Evolutionary conservation across 2,888 invertebrate genomes (phyloP).

Genomic region (Mythimna loreyi): DNA sequence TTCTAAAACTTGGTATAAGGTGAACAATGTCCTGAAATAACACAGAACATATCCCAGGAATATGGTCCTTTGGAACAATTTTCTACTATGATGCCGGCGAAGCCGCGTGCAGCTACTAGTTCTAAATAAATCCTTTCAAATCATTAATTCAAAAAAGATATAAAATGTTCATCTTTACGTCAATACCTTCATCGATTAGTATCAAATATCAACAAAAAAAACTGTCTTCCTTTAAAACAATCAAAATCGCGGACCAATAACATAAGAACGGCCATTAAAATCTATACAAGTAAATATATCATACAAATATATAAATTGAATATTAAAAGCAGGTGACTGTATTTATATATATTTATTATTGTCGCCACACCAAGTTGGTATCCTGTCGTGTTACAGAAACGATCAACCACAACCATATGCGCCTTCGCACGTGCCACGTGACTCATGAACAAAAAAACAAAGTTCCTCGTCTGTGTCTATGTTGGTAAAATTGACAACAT

Average conservation of each 20-base stretch:
- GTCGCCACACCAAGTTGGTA: slow-evolving; percentile 42
- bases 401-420: slow-evolving; percentile 57
- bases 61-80: too few relatives aligned
- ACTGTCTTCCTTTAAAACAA: slow-evolving; percentile 12
- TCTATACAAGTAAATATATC: slow-evolving; percentile 32
- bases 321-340: slow-evolving; percentile 53
- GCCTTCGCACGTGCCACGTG: slow-evolving; percentile 72
- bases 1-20: not conserved
- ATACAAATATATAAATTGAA: slow-evolving; percentile 36
- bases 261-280: slow-evolving; percentile 27
- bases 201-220: slow-evolving; percentile 11
- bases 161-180: not conserved
- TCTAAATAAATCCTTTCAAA: not conserved
- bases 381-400: slow-evolving; percentile 59
- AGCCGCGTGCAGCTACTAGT: too few relatives aligned
- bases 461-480: slow-evolving; percentile 18
- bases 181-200: slow-evolving; percentile 10
- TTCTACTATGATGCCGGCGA: too few relatives aligned
- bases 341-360: slow-evolving; percentile 52
- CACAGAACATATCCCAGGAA: too few relatives aligned
- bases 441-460: slow-evolving; percentile 67
- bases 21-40: too few relatives aligned
- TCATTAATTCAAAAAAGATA: not conserved
- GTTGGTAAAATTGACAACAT: slow-evolving; percentile 58
- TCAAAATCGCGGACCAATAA: slow-evolving; percentile 1